Percentiles rank a stretch among this genome's conserved stretches.
These are phyloP conservation scores for Brachionus paranguensis DNA, from an alignment of 1,140 invertebrate species.

Conservation along the genomic window DNA sequence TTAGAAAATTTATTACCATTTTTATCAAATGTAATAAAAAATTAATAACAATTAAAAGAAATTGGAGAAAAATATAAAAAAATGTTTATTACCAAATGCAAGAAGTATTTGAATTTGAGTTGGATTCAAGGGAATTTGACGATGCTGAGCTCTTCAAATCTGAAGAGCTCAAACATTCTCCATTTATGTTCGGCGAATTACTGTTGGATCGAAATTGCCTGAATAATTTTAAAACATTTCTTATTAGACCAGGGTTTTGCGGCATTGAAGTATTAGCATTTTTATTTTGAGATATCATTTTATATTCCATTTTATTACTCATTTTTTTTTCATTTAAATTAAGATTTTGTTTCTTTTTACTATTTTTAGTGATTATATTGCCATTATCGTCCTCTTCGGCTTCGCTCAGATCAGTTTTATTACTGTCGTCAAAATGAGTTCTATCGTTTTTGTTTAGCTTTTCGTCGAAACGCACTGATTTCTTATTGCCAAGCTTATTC, in stretches of 20 bases:
- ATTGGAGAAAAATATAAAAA: neutral
- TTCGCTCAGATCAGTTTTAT: neutral
- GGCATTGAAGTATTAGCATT: neutral
- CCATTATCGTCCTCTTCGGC: neutral
- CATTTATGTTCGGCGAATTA: neutral
- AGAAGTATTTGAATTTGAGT: neutral
- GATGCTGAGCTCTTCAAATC: neutral
- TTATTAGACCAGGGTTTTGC: neutral
- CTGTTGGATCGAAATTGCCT: neutral
- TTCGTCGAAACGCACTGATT: slow-evolving; percentile 15
- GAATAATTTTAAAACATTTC: slow-evolving; percentile 5
- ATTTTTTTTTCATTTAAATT: neutral
- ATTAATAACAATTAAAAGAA: neutral
- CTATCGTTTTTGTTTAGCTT: neutral
- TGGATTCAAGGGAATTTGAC: neutral
- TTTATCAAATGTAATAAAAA: slow-evolving; percentile 1
- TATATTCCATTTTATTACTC: neutral
- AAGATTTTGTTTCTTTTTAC: neutral
- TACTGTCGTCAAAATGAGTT: neutral
- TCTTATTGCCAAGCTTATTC: neutral
- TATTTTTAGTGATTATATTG: neutral
- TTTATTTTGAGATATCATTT: neutral
- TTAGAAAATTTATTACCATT: neutral
- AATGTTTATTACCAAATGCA: slow-evolving; percentile 7
- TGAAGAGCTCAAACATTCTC: neutral